Conservation (phyloP, 1,140 invertebrate species). For the Berghia stephanieae region DNA sequence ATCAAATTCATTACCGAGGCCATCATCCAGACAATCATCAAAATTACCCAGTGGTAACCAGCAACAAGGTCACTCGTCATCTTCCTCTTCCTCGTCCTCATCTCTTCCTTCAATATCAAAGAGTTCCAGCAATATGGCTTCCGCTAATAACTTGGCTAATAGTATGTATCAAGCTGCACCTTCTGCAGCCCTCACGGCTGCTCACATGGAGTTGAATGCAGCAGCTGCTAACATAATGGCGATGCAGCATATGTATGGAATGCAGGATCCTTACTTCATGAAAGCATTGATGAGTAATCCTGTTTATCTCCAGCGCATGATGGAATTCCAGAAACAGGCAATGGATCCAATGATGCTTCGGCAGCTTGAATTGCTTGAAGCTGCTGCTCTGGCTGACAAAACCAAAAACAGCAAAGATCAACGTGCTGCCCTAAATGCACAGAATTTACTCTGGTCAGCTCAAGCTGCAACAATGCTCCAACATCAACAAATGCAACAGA, state of each 20-base stretch:
- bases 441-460: constrained; percentile 21
- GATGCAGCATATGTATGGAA: constrained; percentile 31
- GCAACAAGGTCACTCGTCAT: too few species aligned
- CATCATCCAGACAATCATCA: constrained; percentile 25
- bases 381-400: constrained; percentile 28
- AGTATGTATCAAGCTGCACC: constrained; percentile 31
- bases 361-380: constrained; percentile 29
- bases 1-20: constrained; percentile 18
- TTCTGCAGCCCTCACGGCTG: constrained; percentile 29
- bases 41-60: constrained; percentile 19
- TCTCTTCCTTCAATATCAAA: not conserved
- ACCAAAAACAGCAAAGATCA: constrained; percentile 27
- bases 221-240: constrained; percentile 26
- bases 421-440: constrained; percentile 28
- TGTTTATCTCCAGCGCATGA: constrained; percentile 29
- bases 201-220: constrained; percentile 31
- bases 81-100: constrained; percentile 16
- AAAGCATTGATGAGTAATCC: constrained; percentile 31
- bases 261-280: constrained; percentile 34
- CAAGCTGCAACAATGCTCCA: constrained; percentile 31
- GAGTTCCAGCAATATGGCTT: too few species aligned
- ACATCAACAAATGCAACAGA: constrained; percentile 33
- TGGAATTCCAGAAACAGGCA: constrained; percentile 32
- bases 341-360: constrained; percentile 32
- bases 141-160: too few species aligned